These are phyloP conservation scores for Heterodera schachtii DNA, from an alignment of 1,140 invertebrate species.

Conservation along the genomic window DNA sequence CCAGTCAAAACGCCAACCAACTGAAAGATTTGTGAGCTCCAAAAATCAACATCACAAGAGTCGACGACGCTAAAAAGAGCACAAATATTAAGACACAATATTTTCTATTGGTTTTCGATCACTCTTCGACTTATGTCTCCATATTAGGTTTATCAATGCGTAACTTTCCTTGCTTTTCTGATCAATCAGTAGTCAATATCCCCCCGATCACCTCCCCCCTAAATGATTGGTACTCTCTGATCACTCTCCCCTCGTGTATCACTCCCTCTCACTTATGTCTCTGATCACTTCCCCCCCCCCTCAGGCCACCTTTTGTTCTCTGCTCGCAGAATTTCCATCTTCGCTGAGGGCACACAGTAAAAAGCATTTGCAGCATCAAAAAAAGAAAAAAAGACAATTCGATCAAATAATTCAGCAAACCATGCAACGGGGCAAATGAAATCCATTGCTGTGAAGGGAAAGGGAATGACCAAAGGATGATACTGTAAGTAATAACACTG, in stretches of 20 bases:
- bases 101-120: neutral
- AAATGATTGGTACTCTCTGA: no score
- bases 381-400: neutral
- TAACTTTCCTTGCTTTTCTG: no score
- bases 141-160: no score
- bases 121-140: neutral
- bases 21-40: conserved; percentile 62
- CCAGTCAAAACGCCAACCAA: conserved; percentile 59
- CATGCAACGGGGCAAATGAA: conserved; percentile 57
- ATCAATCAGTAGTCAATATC: no score
- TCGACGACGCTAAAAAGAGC: neutral
- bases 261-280: no score
- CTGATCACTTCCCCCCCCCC: no score
- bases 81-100: neutral
- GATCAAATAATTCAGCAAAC: neutral
- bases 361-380: conserved; percentile 47
- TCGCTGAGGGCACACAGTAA: conserved; percentile 44
- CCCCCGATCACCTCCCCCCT: no score
- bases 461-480: neutral
- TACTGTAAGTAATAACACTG: neutral
- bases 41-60: conserved; percentile 50
- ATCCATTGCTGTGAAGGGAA: conserved; percentile 57
- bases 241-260: no score
- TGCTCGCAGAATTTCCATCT: neutral
- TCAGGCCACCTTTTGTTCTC: conserved; percentile 7